Percentiles rank a stretch among this genome's conserved stretches.
These are phyloP conservation scores for Papilio gigon DNA, from an alignment of 2,888 invertebrate genomes.

Conservation along the genomic window DNA sequence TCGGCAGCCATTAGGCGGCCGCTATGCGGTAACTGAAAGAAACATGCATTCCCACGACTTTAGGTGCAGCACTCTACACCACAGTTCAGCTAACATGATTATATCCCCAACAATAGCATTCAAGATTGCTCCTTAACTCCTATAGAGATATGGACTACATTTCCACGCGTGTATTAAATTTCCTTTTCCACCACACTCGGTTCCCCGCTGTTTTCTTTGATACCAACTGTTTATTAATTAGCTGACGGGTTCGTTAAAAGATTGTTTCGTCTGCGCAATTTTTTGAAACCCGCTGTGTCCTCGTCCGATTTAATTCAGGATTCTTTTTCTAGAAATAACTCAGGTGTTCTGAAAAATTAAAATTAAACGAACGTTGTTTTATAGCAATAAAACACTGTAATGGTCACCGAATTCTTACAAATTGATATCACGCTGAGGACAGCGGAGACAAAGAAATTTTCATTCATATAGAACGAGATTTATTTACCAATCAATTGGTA, in stretches of 20 bases:
- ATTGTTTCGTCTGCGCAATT: conserved; percentile 49
- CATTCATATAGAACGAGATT: conserved; percentile 15
- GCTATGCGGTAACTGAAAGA: conserved; percentile 51
- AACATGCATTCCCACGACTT: conserved; percentile 34
- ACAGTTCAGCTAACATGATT: conserved; percentile 10
- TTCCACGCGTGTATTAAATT: conserved; percentile 58
- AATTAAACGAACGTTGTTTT: conserved; percentile 30
- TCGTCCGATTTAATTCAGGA: conserved; percentile 15
- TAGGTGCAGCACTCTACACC: conserved; percentile 19
- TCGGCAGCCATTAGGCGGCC: conserved; percentile 60
- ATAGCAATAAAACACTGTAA: conserved; percentile 25
- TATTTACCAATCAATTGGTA: conserved; percentile 22
- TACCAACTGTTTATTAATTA: conserved; percentile 51
- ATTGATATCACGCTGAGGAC: conserved; percentile 34
- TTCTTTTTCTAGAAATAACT: conserved; percentile 29
- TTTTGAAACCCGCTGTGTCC: conserved; percentile 37
- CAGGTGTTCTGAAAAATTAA: conserved; percentile 22
- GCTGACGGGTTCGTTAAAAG: conserved; percentile 60
- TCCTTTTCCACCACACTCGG: conserved; percentile 64
- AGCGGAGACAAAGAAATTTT: conserved; percentile 5
- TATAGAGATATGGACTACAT: conserved; percentile 4
- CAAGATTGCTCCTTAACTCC: background rate
- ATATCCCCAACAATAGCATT: background rate
- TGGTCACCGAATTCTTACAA: conserved; percentile 20
- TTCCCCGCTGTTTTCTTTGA: conserved; percentile 62